Evolutionary conservation across 30 jellyfish, hydroid and myxozoan genomes (phyloP), one percentile per base, ranked within the genome.

Genomic region (Cassiopea xamachana): DNA sequence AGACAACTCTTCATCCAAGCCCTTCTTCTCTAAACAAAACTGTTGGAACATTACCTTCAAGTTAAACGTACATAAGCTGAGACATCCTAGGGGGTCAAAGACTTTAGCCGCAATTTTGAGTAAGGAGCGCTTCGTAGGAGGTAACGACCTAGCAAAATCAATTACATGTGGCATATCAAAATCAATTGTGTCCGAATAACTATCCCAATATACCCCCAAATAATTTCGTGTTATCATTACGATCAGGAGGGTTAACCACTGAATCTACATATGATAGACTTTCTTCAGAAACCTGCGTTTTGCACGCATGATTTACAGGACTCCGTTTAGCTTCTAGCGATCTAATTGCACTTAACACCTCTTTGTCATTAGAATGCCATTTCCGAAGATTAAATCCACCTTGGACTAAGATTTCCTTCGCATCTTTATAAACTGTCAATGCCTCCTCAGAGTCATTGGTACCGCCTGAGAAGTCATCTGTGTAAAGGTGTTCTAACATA

Each of bases 71-170:
- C 89, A 72, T 43, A 75, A 75, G 76, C 82, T 73, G 13, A 83
- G 48, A 19, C 89, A 85, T 64, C 98, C 98, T 59, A 90, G 39
- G 44, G 98, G 97, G 78, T 94, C 98, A 75, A 91, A 94, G 45
- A 94, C 55, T 39, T 95, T 89, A 1, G 95, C 95, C 46, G 98
- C 95, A 9, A 89, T 15, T 74, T 89, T 94, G 18, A 89, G 67
- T 78, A 94, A 19, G 58, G 95, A 89, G 62, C 94, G 96, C 39
- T 27, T 27, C 39, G 39, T 75, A 1, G 92, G 87, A 1, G 90
- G 94, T 78, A 85, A 69, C 17, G 93, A 73, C 46, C 81, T 48
- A 8, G 93, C 92, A 69, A 69, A 73, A 73, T 72, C 79, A 8
- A 73, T 12, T 19, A 92, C 18, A 1, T 76, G 83, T 17, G 19